A percentile compares a stretch with the other conserved stretches of the same genome.
These are phyloP conservation scores for Hycleus cichorii DNA, from an alignment of 1,140 invertebrate species.

Conservation along the genomic window DNA sequence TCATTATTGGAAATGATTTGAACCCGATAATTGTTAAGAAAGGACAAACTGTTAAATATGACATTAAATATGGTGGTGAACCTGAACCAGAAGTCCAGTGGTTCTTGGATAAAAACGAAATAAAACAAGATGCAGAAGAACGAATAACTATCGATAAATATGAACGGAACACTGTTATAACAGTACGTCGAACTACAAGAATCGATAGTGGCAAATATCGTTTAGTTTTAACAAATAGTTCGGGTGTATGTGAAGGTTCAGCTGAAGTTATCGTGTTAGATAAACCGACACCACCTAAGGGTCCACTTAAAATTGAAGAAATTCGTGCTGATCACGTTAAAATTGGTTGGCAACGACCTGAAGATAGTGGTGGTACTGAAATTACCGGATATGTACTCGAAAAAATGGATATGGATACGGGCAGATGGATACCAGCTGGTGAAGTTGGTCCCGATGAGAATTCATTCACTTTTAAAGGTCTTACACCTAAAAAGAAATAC, in stretches of 20 bases:
- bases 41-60: conserved; percentile 84
- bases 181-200: conserved; percentile 76
- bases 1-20: conserved; percentile 79
- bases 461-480: conserved; percentile 80
- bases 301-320: conserved; percentile 80
- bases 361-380: conserved; percentile 87
- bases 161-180: conserved; percentile 84
- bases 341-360: conserved; percentile 90
- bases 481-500: conserved; percentile 96
- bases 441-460: conserved; percentile 78
- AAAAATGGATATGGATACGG: conserved; percentile 92
- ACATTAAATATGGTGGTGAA: conserved; percentile 92
- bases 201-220: conserved; percentile 88
- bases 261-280: conserved; percentile 88
- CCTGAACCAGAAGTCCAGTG: conserved; percentile 88
- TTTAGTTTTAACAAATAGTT: conserved; percentile 73
- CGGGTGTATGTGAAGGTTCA: conserved; percentile 72
- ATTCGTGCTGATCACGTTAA: conserved; percentile 85
- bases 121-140: conserved; percentile 57
- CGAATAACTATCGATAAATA: conserved; percentile 83
- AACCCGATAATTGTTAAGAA: conserved; percentile 88
- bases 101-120: conserved; percentile 63
- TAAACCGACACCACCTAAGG: conserved; percentile 76
- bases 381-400: conserved; percentile 95
- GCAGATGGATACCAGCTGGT: conserved; percentile 85